Base-by-base conservation (phyloP, 2,888 invertebrate species). In the Phalangium opilio region DNA sequence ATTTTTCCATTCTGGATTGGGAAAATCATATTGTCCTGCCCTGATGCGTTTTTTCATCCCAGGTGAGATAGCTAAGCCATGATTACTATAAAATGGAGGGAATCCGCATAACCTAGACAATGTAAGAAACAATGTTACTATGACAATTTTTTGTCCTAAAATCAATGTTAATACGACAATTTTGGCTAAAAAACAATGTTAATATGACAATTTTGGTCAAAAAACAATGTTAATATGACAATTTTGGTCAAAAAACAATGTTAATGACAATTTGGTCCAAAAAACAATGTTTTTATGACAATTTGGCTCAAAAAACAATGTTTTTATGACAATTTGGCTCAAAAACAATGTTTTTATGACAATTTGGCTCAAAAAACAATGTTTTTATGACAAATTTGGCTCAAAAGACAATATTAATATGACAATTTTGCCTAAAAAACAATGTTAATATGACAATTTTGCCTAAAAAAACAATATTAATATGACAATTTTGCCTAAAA, bases 21-120 rank as follows among this genome's bases (percentile, higher is more conserved):
- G 95, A 65, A 98, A 98, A 60, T 90, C 90, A 67, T 93, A 98
- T 65, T 96, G 91, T 0, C 98, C 98, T 43, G 87, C 77, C 58
- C 93, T 76, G 61, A 93, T 93, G 52, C 90, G 73, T 67, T 84
- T 90, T 67, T 96, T 98, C 98, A 98, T 98, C 4, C 98, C 98
- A 0, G 98, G 96, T 38, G 52, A 55, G 12, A 98, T 96, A 34
- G 96, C 91, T 45, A 90, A 73, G 0, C 96, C 98, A 61, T 93
- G 89, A 67, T 91, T 90, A 62, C 93, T 93, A 69, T 95, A 98
- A 71, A 98, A 98, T 1, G 98, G 98, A 8, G 98, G 98, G 68
- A 93, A 98, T 0, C 98, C 98, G 66, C 96, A 96, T 51, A 98
- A 73, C 53, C 73, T 71, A 60, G 27, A 27, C 8, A 27, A 27